phyloP scores from a whole-genome alignment of 1,140 invertebrate species.

The Temnothorax longispinosus region DNA sequence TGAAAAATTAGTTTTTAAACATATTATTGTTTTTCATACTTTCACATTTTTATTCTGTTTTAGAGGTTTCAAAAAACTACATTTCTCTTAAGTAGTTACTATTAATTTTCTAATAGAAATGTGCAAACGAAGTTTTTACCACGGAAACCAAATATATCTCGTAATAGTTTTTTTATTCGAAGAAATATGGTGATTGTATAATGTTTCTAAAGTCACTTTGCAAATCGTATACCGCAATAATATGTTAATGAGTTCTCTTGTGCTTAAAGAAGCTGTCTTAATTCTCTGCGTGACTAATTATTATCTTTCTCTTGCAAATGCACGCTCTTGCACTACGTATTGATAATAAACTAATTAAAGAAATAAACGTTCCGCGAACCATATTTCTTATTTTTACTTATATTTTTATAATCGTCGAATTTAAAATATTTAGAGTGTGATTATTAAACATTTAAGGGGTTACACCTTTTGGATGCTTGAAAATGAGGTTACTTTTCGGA shows the following conservation, averaged over 20 bases:
- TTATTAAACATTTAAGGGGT: background rate
- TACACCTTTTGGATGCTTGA: no score
- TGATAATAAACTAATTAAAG: conserved; percentile 1
- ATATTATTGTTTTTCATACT: background rate
- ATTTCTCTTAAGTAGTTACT: no score
- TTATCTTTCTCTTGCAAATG: conserved; percentile 1
- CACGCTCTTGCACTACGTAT: background rate
- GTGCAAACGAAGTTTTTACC: no score
- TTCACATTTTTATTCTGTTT: no score
- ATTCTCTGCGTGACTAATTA: background rate
- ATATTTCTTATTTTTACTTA: background rate
- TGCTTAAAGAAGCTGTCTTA: conserved; percentile 11
- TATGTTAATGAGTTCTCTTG: background rate
- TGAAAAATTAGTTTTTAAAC: no score
- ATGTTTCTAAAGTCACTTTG: background rate
- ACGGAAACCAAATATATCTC: background rate
- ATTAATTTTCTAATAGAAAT: no score
- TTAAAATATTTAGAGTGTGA: background rate
- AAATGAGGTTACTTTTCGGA: no score
- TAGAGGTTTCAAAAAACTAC: no score
- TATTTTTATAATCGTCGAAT: background rate
- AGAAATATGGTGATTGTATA: background rate
- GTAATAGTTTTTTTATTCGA: background rate
- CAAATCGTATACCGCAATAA: background rate
- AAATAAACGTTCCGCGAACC: background rate